Evolutionary conservation across 2,113 vertebrate species (phyloP), one percentile per base, ranked within the genome.

Genomic region (Neopipo cinnamomea): DNA sequence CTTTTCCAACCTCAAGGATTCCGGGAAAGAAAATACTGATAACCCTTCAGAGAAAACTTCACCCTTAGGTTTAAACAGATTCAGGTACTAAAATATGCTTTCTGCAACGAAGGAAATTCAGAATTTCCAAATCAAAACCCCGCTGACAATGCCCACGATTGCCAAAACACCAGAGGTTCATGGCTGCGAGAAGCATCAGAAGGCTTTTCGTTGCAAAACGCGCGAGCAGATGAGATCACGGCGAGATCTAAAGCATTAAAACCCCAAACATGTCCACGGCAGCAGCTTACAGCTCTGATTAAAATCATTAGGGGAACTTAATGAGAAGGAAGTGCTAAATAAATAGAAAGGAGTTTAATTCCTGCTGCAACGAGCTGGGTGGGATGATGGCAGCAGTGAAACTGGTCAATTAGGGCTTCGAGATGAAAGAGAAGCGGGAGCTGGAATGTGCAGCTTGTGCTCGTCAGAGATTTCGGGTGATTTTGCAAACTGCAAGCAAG

Each of bases 371-470:
- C 3, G 49, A 81, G 68, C 28, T 33, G 93, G 92, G 92, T 30
- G 93, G 81, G 74, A 93, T 68, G 77, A 89, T 52, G 62, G 47
- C 65, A 83, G 68, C 35, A 11, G 15, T 0, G 28, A 49, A 74
- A 44, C 80, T n/a, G 87, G 83, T 67, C 96, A 63, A 49, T 86
- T 96, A 94, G 33, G 63, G 58, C 52, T 58, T 33, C 11, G 14
- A 96, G 93, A 96, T 96, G 89, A 96, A 96, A 96, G 92, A 21
- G 59, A 50, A 11, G 44, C 5, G 39, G 39, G 23, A 75, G 62
- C 46, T 87, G 93, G 96, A 96, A 96, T 95, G 96, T 94, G 96
- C 89, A 6, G 33, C 70, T 52, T 13, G 12, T n/a, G 95, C 91
- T 79, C 3, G 58, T 33, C 41, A 24, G 56, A 91, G 92, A 47